phyloP scores from a whole-genome alignment of 2,797 vertebrate species.

The Perodicticus potto region DNA sequence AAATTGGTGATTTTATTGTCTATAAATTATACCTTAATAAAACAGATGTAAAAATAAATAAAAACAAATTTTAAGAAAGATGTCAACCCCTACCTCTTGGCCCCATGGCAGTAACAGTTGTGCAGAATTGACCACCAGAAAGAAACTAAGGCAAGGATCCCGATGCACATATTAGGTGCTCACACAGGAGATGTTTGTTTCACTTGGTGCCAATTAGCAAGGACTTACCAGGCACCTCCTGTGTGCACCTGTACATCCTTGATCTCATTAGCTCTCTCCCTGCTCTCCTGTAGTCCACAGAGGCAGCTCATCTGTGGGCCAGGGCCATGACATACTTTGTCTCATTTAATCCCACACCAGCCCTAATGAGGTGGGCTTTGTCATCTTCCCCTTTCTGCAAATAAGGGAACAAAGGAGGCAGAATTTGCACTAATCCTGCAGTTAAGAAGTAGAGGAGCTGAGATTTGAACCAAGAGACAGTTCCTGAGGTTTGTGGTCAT shows the following conservation, averaged over 20 bases:
- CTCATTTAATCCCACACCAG: background rate
- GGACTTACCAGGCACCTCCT: background rate
- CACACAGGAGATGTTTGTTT: background rate
- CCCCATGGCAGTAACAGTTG: background rate
- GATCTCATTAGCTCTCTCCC: slow-evolving; percentile 60
- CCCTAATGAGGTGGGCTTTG: slow-evolving; percentile 11
- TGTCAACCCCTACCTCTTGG: background rate
- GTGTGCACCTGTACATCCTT: background rate
- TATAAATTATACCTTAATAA: slow-evolving; percentile 47
- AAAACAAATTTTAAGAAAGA: background rate
- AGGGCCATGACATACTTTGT: background rate
- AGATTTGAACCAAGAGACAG: background rate
- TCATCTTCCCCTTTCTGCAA: background rate
- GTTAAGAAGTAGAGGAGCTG: background rate
- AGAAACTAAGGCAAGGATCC: background rate
- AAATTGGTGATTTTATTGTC: slow-evolving; percentile 45
- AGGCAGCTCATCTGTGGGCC: background rate
- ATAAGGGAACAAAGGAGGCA: background rate
- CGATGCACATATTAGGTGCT: slow-evolving; percentile 50
- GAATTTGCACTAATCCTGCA: background rate
- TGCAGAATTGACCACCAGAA: background rate
- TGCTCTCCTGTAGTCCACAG: background rate
- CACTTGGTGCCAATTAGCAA: slow-evolving; percentile 51
- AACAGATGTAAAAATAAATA: slow-evolving; percentile 3
- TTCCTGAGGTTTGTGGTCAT: background rate